Percentiles rank a stretch among this genome's conserved stretches.
These are phyloP conservation scores for Nebria brevicollis DNA, from an alignment of 2,888 invertebrate genomes.

Conservation along the genomic window DNA sequence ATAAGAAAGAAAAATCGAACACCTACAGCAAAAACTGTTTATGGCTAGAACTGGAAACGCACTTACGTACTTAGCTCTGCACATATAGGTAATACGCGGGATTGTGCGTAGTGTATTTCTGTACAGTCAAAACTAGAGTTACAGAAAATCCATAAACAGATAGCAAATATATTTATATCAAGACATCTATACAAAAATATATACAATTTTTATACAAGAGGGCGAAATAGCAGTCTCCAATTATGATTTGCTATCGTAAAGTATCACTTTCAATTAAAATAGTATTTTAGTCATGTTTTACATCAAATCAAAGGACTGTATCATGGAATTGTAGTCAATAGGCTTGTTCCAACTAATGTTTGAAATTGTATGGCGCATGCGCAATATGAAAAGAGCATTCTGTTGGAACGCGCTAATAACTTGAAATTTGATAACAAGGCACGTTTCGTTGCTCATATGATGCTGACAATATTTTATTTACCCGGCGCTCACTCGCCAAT, in stretches of 20 bases:
- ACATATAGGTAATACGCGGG: not conserved
- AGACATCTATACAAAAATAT: too few relatives aligned
- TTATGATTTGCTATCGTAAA: too few relatives aligned
- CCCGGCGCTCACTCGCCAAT: not conserved
- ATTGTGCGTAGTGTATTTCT: not conserved
- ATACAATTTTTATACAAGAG: too few relatives aligned
- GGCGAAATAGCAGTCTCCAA: too few relatives aligned
- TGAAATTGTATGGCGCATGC: too few relatives aligned
- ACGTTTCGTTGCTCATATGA: not conserved
- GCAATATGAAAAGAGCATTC: too few relatives aligned
- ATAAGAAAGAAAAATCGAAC: slow-evolving; percentile 30
- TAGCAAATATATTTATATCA: too few relatives aligned
- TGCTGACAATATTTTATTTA: slow-evolving; percentile 7
- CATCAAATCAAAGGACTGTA: too few relatives aligned
- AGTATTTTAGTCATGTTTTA: too few relatives aligned
- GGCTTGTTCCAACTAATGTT: too few relatives aligned
- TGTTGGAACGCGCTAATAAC: not conserved
- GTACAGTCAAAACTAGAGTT: not conserved
- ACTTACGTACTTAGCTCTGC: slow-evolving; percentile 30
- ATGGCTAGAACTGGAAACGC: slow-evolving; percentile 27
- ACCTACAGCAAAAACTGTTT: slow-evolving; percentile 45
- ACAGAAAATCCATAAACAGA: not conserved
- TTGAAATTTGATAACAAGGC: slow-evolving; percentile 17
- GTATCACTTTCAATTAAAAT: too few relatives aligned
- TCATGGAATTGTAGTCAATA: too few relatives aligned